These are phyloP conservation scores for Crepidodera aurea DNA, from an alignment of 2,888 invertebrate species.

Conservation along the genomic window DNA sequence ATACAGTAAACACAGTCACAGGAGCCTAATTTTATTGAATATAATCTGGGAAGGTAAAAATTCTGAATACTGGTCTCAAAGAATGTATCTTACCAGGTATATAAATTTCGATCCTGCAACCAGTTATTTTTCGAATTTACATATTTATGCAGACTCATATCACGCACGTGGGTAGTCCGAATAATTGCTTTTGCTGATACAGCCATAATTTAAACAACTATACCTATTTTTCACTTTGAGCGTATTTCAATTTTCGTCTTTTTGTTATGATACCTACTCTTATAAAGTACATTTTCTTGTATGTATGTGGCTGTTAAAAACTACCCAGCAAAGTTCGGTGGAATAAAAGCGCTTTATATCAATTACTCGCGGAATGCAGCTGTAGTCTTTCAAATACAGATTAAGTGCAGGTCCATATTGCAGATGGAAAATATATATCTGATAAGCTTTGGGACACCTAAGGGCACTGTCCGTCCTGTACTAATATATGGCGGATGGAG, in stretches of 20 bases:
- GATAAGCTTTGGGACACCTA: too few species aligned
- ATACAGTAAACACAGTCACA: too few species aligned
- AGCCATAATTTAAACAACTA: background rate
- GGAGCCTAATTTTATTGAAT: background rate
- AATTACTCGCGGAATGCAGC: too few species aligned
- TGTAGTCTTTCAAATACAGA: too few species aligned
- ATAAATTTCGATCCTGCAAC: background rate
- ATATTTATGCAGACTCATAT: background rate
- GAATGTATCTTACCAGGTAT: background rate
- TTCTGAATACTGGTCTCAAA: background rate
- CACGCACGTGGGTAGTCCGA: background rate
- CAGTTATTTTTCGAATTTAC: background rate
- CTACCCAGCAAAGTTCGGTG: too few species aligned
- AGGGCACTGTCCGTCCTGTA: too few species aligned
- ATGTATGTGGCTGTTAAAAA: too few species aligned
- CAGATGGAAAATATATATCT: too few species aligned
- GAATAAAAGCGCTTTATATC: too few species aligned
- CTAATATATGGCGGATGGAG: too few species aligned
- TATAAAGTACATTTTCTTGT: too few species aligned
- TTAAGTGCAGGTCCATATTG: too few species aligned
- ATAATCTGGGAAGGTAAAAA: background rate
- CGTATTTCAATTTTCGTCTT: background rate
- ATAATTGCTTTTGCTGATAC: background rate
- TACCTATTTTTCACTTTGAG: background rate
- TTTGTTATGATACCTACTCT: background rate